phyloP scores from a whole-genome alignment of 1,140 invertebrate species.

The Delia radicum region DNA sequence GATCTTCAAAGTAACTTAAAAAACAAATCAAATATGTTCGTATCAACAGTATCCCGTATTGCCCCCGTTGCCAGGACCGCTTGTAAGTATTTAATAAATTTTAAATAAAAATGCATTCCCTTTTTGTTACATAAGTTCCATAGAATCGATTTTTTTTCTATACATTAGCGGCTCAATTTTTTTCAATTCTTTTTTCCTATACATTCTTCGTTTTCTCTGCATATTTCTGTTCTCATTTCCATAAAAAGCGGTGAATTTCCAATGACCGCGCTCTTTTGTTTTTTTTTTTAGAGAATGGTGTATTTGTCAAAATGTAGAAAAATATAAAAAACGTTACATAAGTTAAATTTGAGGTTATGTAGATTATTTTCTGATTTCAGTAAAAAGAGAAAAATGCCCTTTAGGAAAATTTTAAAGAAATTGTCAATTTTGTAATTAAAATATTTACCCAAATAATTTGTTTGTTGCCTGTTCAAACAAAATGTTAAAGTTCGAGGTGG shows the following conservation, averaged over 20 bases:
- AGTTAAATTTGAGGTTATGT: constrained; percentile 29
- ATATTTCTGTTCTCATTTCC: neutral
- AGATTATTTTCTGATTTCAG: too few species aligned
- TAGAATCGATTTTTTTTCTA: constrained; percentile 22
- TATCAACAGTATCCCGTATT: constrained; percentile 58
- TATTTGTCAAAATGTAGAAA: constrained; percentile 24
- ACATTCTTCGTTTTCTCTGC: neutral
- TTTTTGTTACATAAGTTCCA: constrained; percentile 25
- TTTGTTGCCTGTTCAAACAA: neutral
- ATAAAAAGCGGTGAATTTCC: constrained; percentile 23
- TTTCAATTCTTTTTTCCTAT: neutral
- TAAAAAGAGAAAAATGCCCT: neutral
- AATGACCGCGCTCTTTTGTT: constrained; percentile 9
- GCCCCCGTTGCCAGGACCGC: constrained; percentile 74
- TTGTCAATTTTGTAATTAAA: neutral
- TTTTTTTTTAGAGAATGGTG: constrained; percentile 1
- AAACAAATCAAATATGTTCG: constrained; percentile 71
- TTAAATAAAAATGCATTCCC: constrained; percentile 14
- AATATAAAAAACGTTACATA: constrained; percentile 26
- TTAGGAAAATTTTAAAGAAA: neutral
- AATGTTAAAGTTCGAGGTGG: too few species aligned
- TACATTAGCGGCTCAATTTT: neutral
- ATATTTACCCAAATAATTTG: too few species aligned
- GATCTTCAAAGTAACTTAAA: constrained; percentile 42
- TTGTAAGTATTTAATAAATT: constrained; percentile 63